Base-by-base conservation (phyloP, 2,113 vertebrate genomes). In the Corythoichthys haematopterus region DNA sequence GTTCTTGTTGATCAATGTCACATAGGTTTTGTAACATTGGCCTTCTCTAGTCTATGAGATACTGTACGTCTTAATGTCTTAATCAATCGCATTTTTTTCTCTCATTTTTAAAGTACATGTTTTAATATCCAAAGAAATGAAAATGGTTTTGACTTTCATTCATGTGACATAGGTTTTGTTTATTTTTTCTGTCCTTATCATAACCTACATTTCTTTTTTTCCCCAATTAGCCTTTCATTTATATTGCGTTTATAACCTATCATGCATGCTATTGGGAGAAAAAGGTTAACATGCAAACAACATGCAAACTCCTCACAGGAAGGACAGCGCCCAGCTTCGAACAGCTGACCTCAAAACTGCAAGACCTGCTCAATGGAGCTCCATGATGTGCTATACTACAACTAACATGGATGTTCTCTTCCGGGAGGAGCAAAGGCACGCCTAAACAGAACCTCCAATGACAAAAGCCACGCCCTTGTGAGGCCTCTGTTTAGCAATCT, bases 401-500 rank as follows among this genome's bases (percentile, higher is more conserved):
- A 50, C 47, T 50, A 50, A 50, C 47, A 50, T 50, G 14, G 36
- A 57, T 33, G 12, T 46, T 62, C 14, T 7, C 14, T 40, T n/a
- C 45, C n/a, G 28, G 40, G 4, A 28, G 11, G 38, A 16, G 15
- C 37, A 43, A 3, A 38, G 33, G 16, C 10, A 14, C n/a, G 11
- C 11, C 1, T 35, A 12, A 56, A 35, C 53, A 6, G 11, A 36
- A 4, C 20, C 20, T 28, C 9, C 20, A 40, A n/a, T 12, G 0
- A 2, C n/a, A 28, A 28, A 59, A 48, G 45, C 63, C 36, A 4
- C 38, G 16, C 65, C 33, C 47, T 52, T 40, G 20, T 59, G 62
- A 40, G 46, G 60, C 2, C 43, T 68, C 9, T 2, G 58, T 69
- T 63, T 48, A 2, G 47, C 33, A 33, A 80, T 76, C 55, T 72